Percentiles rank a stretch among this genome's conserved stretches.
phyloP scores from a whole-genome alignment of 2,797 vertebrate genomes.

The Nyctalus aviator region DNA sequence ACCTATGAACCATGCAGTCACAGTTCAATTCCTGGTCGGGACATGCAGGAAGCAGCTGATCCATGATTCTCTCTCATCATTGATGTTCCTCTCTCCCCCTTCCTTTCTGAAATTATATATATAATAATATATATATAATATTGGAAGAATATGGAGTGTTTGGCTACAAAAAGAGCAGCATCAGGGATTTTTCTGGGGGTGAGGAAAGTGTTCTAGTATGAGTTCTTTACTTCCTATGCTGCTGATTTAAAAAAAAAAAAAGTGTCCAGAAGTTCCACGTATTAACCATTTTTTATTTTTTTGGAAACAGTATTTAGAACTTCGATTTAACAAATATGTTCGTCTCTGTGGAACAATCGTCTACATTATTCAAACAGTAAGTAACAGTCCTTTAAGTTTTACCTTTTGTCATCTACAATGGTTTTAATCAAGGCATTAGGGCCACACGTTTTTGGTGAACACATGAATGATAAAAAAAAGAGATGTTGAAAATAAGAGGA shows the following conservation, averaged over 20 bases:
- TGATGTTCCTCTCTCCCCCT: too few species aligned
- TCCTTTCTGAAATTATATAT: too few species aligned
- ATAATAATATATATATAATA: not conserved
- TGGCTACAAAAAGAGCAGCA: not conserved
- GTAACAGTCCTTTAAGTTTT: slow-evolving; percentile 79
- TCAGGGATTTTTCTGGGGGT: not conserved
- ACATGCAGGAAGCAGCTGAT: too few species aligned
- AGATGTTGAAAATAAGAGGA: slow-evolving; percentile 44
- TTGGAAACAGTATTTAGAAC: slow-evolving; percentile 93
- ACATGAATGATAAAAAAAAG: not conserved
- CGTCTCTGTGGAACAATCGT: slow-evolving; percentile 93
- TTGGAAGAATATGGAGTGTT: not conserved
- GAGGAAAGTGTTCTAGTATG: not conserved
- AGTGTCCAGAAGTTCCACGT: not conserved
- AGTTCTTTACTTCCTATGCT: not conserved
- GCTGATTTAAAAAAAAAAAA: not conserved
- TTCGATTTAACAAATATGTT: slow-evolving; percentile 94
- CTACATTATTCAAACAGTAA: slow-evolving; percentile 96
- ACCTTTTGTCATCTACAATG: not conserved
- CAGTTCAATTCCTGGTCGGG: too few species aligned
- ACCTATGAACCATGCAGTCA: too few species aligned
- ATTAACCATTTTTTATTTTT: slow-evolving; percentile 50
- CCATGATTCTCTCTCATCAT: too few species aligned
- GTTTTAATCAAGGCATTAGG: slow-evolving; percentile 36
- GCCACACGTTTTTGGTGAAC: slow-evolving; percentile 31